phyloP scores from a whole-genome alignment of 2,797 vertebrate species.

The Emydoidea blandingii region DNA sequence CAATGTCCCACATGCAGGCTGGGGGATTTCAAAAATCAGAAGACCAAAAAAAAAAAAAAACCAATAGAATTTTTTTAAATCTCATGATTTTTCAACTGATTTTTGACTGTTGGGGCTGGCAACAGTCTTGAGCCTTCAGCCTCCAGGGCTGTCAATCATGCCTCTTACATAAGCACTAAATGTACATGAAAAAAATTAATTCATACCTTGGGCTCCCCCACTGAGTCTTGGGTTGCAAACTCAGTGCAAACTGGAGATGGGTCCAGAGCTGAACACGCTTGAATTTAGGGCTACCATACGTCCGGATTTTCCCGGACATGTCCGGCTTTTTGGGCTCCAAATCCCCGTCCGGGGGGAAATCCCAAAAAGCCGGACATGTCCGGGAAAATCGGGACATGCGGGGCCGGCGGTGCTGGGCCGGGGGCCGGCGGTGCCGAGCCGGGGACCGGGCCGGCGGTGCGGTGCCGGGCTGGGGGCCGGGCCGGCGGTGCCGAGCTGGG shows the following conservation, averaged over 20 bases:
- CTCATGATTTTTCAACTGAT: neutral
- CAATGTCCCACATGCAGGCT: neutral
- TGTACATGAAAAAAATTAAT: neutral
- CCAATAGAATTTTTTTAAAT: neutral
- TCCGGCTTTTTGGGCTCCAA: no score
- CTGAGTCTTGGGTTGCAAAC: neutral
- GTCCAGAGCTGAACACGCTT: neutral
- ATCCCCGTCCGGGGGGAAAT: no score
- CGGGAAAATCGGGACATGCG: no score
- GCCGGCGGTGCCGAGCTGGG: no score
- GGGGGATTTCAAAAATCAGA: neutral
- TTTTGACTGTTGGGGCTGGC: neutral
- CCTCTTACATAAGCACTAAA: neutral
- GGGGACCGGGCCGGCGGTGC: no score
- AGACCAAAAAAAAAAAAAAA: no score
- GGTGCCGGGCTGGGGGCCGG: no score
- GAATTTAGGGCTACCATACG: no score
- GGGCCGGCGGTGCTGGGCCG: no score
- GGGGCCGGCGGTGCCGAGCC: no score
- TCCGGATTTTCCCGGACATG: no score
- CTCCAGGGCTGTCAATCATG: neutral
- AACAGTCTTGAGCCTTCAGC: neutral
- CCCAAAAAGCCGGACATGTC: no score
- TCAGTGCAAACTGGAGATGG: neutral
- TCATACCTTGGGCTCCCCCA: neutral